Evolutionary conservation across 2,888 invertebrate species (phyloP).

Genomic region (Xanthia togata): DNA sequence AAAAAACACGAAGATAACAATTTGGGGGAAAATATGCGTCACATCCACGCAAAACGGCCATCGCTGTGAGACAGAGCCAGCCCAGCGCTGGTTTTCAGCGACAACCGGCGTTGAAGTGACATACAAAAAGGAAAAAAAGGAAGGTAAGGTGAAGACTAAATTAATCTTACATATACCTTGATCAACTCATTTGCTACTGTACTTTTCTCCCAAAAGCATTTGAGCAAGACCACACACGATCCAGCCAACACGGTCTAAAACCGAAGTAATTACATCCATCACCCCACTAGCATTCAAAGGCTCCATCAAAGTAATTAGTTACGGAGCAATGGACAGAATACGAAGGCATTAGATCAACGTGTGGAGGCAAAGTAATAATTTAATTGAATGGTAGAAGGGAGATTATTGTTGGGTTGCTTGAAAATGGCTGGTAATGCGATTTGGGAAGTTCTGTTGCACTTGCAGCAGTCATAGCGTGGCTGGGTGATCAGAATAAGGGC

Average conservation of each 20-base stretch:
- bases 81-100: too few species aligned
- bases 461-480: too few species aligned
- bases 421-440: constrained; percentile 19
- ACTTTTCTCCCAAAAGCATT: not conserved
- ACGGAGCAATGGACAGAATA: constrained; percentile 41
- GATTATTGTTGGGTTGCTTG: constrained; percentile 13
- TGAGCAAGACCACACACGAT: constrained; percentile 45
- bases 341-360: constrained; percentile 26
- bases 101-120: too few species aligned
- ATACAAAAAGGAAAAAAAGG: too few species aligned
- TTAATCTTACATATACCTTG: not conserved
- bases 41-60: too few species aligned
- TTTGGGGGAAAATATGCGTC: too few species aligned
- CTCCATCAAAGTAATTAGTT: constrained; percentile 52
- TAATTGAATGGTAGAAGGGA: constrained; percentile 39
- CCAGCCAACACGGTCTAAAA: constrained; percentile 13
- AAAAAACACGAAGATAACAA: too few species aligned
- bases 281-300: constrained; percentile 24
- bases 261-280: constrained; percentile 55
- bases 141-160: too few species aligned
- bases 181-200: not conserved
- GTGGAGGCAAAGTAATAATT: constrained; percentile 29
- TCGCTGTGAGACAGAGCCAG: too few species aligned
- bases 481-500: not conserved
- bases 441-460: constrained; percentile 2